Base-by-base conservation (phyloP, 1,140 invertebrate species). In the Ostrea denselamellosa region DNA sequence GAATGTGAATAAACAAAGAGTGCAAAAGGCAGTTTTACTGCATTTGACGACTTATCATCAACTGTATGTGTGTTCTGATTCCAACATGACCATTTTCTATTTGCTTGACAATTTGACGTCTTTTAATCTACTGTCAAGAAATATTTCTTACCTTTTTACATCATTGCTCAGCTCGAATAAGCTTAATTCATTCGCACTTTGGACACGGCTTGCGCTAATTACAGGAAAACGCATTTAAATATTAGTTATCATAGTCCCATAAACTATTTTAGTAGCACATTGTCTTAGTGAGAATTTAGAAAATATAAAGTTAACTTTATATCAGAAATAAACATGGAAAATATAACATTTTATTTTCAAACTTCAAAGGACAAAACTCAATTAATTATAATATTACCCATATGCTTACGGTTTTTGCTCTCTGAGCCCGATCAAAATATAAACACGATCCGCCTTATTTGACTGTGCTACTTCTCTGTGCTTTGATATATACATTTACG, bases 151-250 rank as follows among this genome's bases (percentile, higher is more conserved):
- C 68, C 68, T 44, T 77, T 77, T 62, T 22, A 77, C 68, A 77
- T 22, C 68, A 14, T 25, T 28, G 22, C 28, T 12, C 25, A 77
- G 14, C 14, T 14, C 14, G 12, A 25, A 77, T 14, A 77, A 28
- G 8, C 28, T 77, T 77, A 77, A 77, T 77, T 77, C 68, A 77
- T 77, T 77, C 68, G 68, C 68, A 77, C 68, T 77, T 77, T 77
- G 68, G 25, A 77, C 68, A 77, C 68, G 9, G 68, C 25, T 77
- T 9, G 22, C 28, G 25, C 68, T 77, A 77, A 77, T 77, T 77
- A 14, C 22, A 77, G 68, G 22, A 77, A 28, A 77, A n/a, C 1
- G 19, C 7, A 62, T 62, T n/a, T 62, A 14, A 19, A 62, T 62
- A 62, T n/a, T 19, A 62, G n/a, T 19, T 19, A 62, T 44, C 34